These are phyloP conservation scores for Pegoplata infirma DNA, from an alignment of 2,888 invertebrate genomes.

Conservation along the genomic window DNA sequence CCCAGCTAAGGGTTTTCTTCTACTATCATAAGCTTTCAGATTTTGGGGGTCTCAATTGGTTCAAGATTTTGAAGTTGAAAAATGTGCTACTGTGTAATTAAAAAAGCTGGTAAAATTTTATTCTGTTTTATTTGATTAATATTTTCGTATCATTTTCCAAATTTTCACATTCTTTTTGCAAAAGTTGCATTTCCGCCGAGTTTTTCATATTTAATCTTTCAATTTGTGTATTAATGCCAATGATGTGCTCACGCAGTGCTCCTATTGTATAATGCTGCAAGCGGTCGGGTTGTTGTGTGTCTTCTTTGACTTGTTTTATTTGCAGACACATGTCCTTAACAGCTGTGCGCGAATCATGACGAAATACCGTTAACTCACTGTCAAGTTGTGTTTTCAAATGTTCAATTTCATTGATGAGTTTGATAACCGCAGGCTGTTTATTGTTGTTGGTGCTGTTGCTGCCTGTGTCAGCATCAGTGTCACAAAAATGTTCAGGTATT, in stretches of 20 bases:
- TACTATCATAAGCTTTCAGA: too few relatives aligned
- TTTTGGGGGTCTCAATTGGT: too few relatives aligned
- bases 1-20: too few relatives aligned
- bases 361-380: constrained; percentile 66
- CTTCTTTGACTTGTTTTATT: constrained; percentile 71
- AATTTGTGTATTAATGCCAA: constrained; percentile 71
- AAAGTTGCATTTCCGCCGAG: constrained; percentile 64
- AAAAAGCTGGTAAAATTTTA: too few relatives aligned
- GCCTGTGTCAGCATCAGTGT: constrained; percentile 13
- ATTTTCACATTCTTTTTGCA: constrained; percentile 65
- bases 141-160: constrained; percentile 68
- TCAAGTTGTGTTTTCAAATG: constrained; percentile 68
- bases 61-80: too few relatives aligned
- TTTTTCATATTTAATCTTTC: constrained; percentile 70
- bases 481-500: constrained; percentile 71
- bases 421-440: constrained; percentile 1
- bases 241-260: constrained; percentile 72
- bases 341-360: constrained; percentile 66
- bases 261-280: constrained; percentile 69
- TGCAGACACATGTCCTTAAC: constrained; percentile 73
- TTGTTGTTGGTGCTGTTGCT: constrained; percentile 7
- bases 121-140: constrained; percentile 65
- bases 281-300: constrained; percentile 69
- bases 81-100: too few relatives aligned
- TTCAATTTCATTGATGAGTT: constrained; percentile 72